Conservation (phyloP, 2,797 vertebrate species). For the Trichosurus vulpecula region DNA sequence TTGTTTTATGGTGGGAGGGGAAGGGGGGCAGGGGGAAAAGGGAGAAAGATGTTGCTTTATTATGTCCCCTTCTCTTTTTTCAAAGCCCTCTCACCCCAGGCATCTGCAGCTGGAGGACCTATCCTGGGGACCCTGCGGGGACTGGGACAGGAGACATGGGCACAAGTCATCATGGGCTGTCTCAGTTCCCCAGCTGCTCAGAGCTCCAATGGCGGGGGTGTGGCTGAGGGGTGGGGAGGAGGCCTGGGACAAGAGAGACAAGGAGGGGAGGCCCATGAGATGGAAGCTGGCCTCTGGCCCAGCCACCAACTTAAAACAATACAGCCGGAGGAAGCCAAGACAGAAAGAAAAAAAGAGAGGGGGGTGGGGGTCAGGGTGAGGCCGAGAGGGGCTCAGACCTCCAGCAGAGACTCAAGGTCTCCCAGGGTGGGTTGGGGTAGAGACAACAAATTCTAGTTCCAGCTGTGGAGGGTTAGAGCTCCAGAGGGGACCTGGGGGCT, state of each 20-base stretch:
- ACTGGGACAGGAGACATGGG: neutral
- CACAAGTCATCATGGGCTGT: neutral
- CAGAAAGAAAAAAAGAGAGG: constrained; percentile 59
- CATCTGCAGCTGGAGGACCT: neutral
- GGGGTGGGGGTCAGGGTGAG: neutral
- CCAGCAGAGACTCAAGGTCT: neutral
- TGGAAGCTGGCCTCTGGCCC: constrained; percentile 74
- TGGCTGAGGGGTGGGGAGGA: neutral
- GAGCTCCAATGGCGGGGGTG: neutral
- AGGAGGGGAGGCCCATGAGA: constrained; percentile 69
- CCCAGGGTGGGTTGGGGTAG: neutral
- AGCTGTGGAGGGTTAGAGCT: too few relatives aligned
- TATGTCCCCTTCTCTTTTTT: neutral
- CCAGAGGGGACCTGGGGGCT: too few relatives aligned
- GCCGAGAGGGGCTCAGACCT: neutral
- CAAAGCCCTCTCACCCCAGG: neutral
- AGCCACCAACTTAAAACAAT: constrained; percentile 83
- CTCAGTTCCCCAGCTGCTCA: neutral
- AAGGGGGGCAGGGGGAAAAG: constrained; percentile 35
- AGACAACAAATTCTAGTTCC: constrained; percentile 4
- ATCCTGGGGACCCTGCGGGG: neutral
- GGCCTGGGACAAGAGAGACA: neutral
- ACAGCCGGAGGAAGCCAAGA: constrained; percentile 76
- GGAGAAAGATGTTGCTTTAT: neutral
- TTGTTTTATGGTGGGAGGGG: constrained; percentile 66